These are phyloP conservation scores for Clarias platycephalus DNA, from an alignment of 2,797 vertebrate species.

Conservation along the genomic window DNA sequence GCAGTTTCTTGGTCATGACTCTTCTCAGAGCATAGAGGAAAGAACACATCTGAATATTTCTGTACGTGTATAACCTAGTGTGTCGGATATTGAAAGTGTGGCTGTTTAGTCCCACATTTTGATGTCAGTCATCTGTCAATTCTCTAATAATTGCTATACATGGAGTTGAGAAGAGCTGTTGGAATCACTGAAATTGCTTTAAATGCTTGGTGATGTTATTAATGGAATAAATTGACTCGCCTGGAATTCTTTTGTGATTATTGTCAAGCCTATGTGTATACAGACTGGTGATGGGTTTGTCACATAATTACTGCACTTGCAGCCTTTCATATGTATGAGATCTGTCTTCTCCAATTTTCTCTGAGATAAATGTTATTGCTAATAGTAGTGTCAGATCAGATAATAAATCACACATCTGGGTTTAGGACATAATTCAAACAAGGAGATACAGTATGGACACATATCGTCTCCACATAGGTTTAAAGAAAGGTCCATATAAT, in stretches of 20 bases:
- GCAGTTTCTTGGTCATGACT: not conserved
- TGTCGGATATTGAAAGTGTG: not conserved
- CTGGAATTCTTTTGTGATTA: constrained; percentile 19
- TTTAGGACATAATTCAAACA: constrained; percentile 42
- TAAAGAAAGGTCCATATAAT: not conserved
- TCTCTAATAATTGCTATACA: constrained; percentile 14
- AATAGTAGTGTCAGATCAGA: constrained; percentile 39
- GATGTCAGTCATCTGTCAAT: constrained; percentile 13
- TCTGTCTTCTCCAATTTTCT: constrained; percentile 47
- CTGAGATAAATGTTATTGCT: constrained; percentile 37
- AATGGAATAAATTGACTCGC: constrained; percentile 46
- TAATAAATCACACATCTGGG: constrained; percentile 20
- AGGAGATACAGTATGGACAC: not conserved
- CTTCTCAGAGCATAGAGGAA: not conserved
- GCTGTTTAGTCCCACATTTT: not conserved
- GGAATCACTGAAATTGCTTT: constrained; percentile 28
- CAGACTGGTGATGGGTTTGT: constrained; percentile 30
- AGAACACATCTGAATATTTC: constrained; percentile 5
- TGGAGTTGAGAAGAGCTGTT: constrained; percentile 8
- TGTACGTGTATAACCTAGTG: not conserved
- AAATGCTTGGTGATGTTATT: constrained; percentile 39
- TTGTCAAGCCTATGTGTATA: not conserved
- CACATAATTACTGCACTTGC: constrained; percentile 49
- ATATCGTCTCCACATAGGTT: not conserved
- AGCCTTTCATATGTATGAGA: constrained; percentile 48